Evolutionary conservation across 2,113 vertebrate genomes (phyloP), one percentile per base, ranked within the genome.

Genomic region (Girardinichthys multiradiatus): DNA sequence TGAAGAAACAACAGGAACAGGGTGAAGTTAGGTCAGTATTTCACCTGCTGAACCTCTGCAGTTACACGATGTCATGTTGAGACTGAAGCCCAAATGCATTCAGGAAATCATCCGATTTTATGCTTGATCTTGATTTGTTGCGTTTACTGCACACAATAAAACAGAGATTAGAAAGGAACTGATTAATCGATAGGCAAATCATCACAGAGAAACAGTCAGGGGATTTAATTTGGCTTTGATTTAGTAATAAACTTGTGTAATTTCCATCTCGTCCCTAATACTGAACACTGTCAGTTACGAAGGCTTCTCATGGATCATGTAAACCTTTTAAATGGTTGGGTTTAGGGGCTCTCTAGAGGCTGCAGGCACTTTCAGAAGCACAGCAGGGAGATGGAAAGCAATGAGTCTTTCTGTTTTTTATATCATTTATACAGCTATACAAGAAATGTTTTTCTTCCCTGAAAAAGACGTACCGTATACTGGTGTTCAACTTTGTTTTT

Each of bases 181-280:
- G 54, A 58, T 58, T 69, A 69, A 37, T 69, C 54, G 3, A 37
- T n/a, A n/a, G 8, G 26, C 57, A 30, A n/a, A 30, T 65, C 39
- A 58, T 57, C 62, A 15, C 26, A 29, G 31, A 64, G 42, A 57
- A 37, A 39, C 26, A 58, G 2, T 42, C 21, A 58, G 8, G 42
- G n/a, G 57, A 31, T 65, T 30, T 37, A 57, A 45, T 57, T 39
- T 42, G 62, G 39, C 13, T 58, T 73, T 58, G 37, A 26, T 17
- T 65, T 14, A 27, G 24, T 12, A 11, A 57, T 64, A 37, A 21
- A 57, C 17, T 57, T 24, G 19, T 30, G 60, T 37, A 33, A 57
- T 57, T 57, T 3, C 35, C 0, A 29, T 64, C 33, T 0, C 3
- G 30, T 57, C 45, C 2, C 35, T 35, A 58, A n/a, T 65, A 30